Evolutionary conservation across 2,888 invertebrate genomes (phyloP).

Genomic region (Phaedon cochleariae): DNA sequence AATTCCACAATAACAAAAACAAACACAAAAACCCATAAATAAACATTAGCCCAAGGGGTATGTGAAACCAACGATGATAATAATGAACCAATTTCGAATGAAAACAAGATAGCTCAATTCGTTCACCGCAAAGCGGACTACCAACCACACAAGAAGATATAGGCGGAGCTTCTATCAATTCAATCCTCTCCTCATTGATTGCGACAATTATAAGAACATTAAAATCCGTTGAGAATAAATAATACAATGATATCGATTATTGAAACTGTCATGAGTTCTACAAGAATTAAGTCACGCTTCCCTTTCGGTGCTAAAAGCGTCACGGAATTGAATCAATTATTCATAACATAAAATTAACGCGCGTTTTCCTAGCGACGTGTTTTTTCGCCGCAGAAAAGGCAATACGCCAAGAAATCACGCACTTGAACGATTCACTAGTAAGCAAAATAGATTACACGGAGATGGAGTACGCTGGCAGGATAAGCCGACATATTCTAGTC

Average conservation of each 20-base stretch:
- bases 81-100: slow-evolving; percentile 41
- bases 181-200: slow-evolving; percentile 42
- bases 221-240: slow-evolving; percentile 44
- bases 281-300: slow-evolving; percentile 45
- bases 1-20: too few relatives aligned
- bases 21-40: too few relatives aligned
- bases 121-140: slow-evolving; percentile 41
- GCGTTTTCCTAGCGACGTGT: too few relatives aligned
- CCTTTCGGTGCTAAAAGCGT: slow-evolving; percentile 37
- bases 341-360: slow-evolving; percentile 10
- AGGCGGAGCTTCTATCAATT: slow-evolving; percentile 28
- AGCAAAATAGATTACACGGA: too few relatives aligned
- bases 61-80: slow-evolving; percentile 27
- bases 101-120: slow-evolving; percentile 34
- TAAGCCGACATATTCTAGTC: too few relatives aligned
- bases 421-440: too few relatives aligned
- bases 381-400: too few relatives aligned
- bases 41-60: too few relatives aligned
- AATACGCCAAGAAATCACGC: too few relatives aligned
- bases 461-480: too few relatives aligned
- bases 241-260: slow-evolving; percentile 38
- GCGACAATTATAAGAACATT: slow-evolving; percentile 49
- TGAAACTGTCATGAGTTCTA: slow-evolving; percentile 29
- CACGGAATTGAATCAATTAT: slow-evolving; percentile 42
- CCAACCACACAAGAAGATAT: slow-evolving; percentile 34